A percentile compares a stretch with the other conserved stretches of the same genome.
These are phyloP conservation scores for Enteromius mattozi DNA, from an alignment of 2,797 vertebrate species.

Conservation along the genomic window DNA sequence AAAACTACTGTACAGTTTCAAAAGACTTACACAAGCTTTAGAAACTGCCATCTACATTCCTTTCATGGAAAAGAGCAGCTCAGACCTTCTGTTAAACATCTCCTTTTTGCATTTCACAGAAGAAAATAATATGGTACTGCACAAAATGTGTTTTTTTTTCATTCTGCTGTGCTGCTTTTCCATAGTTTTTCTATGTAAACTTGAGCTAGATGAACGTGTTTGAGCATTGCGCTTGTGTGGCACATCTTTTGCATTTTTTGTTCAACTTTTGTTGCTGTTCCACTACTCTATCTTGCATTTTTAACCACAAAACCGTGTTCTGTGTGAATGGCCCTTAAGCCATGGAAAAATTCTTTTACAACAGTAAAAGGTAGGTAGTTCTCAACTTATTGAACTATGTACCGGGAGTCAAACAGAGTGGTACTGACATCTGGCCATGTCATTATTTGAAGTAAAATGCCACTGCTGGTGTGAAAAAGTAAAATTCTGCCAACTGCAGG, in stretches of 20 bases:
- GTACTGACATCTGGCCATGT: slow-evolving; percentile 61
- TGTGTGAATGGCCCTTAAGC: neutral
- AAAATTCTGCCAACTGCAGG: slow-evolving; percentile 63
- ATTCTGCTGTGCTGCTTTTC: neutral
- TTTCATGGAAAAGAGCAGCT: neutral
- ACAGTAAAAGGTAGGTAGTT: neutral
- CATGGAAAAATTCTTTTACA: neutral
- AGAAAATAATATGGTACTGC: neutral
- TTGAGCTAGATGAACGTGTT: neutral
- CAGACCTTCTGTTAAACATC: neutral
- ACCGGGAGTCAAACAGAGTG: neutral
- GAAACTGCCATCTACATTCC: neutral
- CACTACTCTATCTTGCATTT: neutral
- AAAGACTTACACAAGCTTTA: neutral
- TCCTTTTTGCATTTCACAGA: neutral
- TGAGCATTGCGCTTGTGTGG: neutral
- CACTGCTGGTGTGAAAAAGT: slow-evolving; percentile 59
- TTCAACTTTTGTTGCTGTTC: neutral
- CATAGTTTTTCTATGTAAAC: neutral
- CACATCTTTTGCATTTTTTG: neutral
- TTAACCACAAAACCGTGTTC: neutral
- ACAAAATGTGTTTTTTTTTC: neutral
- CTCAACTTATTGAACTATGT: neutral
- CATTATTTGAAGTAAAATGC: slow-evolving; percentile 26
- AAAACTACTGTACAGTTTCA: neutral